These are phyloP conservation scores for Hypotaenidia philippensis DNA, from an alignment of 2,797 vertebrate species.

Conservation along the genomic window DNA sequence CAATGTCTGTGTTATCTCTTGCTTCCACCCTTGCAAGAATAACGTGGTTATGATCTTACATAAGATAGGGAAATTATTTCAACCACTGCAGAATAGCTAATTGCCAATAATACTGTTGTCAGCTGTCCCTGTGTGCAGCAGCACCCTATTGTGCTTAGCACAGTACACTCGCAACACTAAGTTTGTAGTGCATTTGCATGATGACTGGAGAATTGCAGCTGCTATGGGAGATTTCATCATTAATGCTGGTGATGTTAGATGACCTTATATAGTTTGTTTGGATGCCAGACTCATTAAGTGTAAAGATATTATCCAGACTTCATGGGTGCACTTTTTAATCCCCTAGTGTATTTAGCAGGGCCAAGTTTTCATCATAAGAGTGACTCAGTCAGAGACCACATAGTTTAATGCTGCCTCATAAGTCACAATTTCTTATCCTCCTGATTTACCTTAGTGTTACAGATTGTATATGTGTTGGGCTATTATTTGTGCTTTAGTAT, in stretches of 20 bases:
- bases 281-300: background rate
- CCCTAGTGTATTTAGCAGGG: background rate
- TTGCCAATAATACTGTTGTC: slow-evolving; percentile 30
- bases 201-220: background rate
- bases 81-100: slow-evolving; percentile 39
- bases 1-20: slow-evolving; percentile 46
- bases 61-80: slow-evolving; percentile 59
- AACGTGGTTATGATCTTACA: slow-evolving; percentile 18
- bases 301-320: slow-evolving; percentile 8
- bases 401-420: slow-evolving; percentile 6
- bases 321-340: background rate
- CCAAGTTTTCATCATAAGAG: background rate
- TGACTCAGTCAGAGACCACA: background rate
- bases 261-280: slow-evolving; percentile 5
- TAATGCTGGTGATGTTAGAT: background rate
- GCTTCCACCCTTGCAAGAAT: slow-evolving; percentile 27
- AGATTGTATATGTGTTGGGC: background rate
- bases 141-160: background rate
- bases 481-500: slow-evolving; percentile 19
- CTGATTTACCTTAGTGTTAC: background rate
- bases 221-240: background rate
- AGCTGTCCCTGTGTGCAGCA: background rate
- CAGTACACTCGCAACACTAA: background rate
- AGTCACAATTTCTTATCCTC: slow-evolving; percentile 29
- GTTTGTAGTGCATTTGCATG: background rate